Percentiles rank a stretch among this genome's conserved stretches.
These are phyloP conservation scores for Drosophila insularis DNA, from an alignment of 1,140 invertebrate genomes.

Conservation along the genomic window DNA sequence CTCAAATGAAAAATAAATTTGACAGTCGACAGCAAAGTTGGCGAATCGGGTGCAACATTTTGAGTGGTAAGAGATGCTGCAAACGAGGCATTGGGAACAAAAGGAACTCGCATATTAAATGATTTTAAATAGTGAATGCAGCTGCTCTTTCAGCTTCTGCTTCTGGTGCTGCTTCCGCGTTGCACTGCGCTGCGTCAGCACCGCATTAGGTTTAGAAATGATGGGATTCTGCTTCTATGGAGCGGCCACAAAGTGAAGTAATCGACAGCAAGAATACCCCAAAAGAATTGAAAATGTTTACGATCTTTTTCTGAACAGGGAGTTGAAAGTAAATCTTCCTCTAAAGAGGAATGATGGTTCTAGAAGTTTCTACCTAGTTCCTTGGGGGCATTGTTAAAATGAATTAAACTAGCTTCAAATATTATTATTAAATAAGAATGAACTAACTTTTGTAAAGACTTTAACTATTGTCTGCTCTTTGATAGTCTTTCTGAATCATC, in stretches of 20 bases:
- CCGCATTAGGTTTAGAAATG: conserved; percentile 78
- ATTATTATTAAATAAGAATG: no score
- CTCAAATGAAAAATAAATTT: conserved; percentile 82
- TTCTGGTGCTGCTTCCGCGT: not conserved
- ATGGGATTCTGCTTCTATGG: conserved; percentile 53
- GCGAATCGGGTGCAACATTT: conserved; percentile 4
- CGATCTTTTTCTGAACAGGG: not conserved
- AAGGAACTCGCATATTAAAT: conserved; percentile 79
- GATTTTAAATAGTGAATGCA: conserved; percentile 77
- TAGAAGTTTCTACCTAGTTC: no score
- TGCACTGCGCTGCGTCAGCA: conserved; percentile 54
- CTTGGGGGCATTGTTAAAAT: no score
- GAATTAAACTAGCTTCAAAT: no score
- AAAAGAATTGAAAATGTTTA: not conserved
- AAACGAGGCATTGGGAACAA: conserved; percentile 48
- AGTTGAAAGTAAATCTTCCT: not conserved
- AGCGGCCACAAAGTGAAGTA: conserved; percentile 10
- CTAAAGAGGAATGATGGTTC: no score
- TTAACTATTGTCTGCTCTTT: no score
- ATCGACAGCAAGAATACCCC: conserved; percentile 41
- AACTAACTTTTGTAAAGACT: no score
- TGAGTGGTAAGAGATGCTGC: not conserved
- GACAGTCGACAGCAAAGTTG: conserved; percentile 64
- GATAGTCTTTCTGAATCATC: no score
- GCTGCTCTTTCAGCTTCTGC: conserved; percentile 27